Conservation (phyloP, 2,797 vertebrate species). For the Sebastes elongatus region DNA sequence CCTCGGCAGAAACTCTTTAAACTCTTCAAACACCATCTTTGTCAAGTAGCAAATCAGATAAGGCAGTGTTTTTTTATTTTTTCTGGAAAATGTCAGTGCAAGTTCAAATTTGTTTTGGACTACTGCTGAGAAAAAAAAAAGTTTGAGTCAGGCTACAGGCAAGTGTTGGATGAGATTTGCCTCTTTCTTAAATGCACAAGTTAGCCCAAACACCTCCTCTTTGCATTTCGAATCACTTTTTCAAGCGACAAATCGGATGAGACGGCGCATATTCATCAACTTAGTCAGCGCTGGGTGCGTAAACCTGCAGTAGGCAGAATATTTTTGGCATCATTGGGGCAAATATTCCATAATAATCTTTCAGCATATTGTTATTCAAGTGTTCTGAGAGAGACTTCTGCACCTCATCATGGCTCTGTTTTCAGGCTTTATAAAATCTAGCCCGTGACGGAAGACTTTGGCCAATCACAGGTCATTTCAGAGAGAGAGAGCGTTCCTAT, state of each 20-base stretch:
- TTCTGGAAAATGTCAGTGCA: conserved; percentile 17
- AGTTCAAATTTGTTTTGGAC: conserved; percentile 2
- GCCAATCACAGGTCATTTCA: too few relatives aligned
- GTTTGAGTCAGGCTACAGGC: neutral
- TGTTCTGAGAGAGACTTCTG: too few relatives aligned
- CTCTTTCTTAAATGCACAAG: neutral
- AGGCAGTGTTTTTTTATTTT: neutral
- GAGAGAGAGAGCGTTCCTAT: too few relatives aligned
- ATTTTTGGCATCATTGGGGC: too few relatives aligned
- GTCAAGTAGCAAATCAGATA: conserved; percentile 26
- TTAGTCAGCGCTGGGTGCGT: conserved; percentile 5
- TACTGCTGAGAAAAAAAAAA: neutral
- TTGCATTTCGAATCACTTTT: neutral
- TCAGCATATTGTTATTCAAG: too few relatives aligned
- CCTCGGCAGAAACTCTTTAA: conserved; percentile 20
- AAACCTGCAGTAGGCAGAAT: too few relatives aligned
- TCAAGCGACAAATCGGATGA: conserved; percentile 13
- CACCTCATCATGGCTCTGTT: too few relatives aligned
- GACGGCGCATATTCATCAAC: conserved; percentile 7
- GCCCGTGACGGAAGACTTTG: fast-evolving
- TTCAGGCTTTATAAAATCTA: too few relatives aligned
- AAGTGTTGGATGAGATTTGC: neutral
- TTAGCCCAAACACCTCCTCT: neutral
- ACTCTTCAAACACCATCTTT: neutral
- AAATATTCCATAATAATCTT: too few relatives aligned